A percentile compares a stretch with the other conserved stretches of the same genome.
phyloP scores from a whole-genome alignment of 2,797 vertebrate genomes.

The Avahi laniger region DNA sequence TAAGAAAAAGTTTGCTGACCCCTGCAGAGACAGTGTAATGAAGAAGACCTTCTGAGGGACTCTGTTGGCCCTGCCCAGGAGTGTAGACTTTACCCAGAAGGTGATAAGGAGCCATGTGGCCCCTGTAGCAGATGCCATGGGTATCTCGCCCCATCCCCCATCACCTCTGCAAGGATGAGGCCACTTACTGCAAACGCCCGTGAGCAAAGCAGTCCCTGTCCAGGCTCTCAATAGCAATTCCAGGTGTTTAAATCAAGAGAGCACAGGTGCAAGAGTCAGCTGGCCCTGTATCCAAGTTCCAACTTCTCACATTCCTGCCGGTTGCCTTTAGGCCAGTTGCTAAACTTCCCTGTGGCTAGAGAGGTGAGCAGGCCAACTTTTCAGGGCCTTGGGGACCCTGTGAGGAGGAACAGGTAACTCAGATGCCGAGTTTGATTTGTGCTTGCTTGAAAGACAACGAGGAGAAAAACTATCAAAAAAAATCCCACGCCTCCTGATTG shows the following conservation, averaged over 20 bases:
- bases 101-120: rapidly evolving
- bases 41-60: not conserved
- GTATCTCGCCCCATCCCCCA: not conserved
- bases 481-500: too few species aligned
- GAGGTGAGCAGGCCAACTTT: not conserved
- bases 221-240: not conserved
- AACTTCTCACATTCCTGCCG: not conserved
- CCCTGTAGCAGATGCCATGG: not conserved
- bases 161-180: rapidly evolving
- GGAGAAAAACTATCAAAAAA: not conserved
- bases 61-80: rapidly evolving
- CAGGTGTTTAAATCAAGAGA: not conserved
- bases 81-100: not conserved
- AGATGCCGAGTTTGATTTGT: not conserved
- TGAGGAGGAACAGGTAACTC: not conserved
- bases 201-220: not conserved
- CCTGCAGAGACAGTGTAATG: not conserved
- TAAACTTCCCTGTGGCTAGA: not conserved
- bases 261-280: not conserved
- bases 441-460: not conserved
- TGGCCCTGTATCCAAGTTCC: not conserved
- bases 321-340: not conserved
- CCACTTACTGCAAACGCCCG: not conserved
- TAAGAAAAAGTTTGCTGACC: not conserved
- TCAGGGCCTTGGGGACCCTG: not conserved